Evolutionary conservation across 1,140 invertebrate genomes (phyloP).

Genomic region (Diploscapter pachys): DNA sequence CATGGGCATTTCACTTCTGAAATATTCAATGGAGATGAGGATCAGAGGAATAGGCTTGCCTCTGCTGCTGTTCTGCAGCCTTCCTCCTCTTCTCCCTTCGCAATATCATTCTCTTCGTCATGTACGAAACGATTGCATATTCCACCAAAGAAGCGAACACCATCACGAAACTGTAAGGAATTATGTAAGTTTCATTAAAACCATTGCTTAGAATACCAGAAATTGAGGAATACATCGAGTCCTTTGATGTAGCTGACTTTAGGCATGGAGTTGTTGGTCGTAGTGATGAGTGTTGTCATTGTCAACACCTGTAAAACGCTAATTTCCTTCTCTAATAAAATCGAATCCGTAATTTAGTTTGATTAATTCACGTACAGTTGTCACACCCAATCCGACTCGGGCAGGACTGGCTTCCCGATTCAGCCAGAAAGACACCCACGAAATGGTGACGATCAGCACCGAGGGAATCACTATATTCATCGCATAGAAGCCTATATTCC

Average conservation of each 20-base stretch:
- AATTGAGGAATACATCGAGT: constrained; percentile 59
- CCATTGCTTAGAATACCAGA: constrained; percentile 39
- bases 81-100: constrained; percentile 43
- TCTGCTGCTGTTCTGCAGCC: constrained; percentile 31
- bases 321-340: too few relatives aligned
- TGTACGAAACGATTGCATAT: constrained; percentile 58
- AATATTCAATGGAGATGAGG: background rate
- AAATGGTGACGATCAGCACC: constrained; percentile 95
- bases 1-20: constrained; percentile 31
- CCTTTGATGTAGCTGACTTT: constrained; percentile 59
- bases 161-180: constrained; percentile 55
- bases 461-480: constrained; percentile 99
- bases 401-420: constrained; percentile 60
- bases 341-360: too few relatives aligned
- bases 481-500: constrained; percentile 96
- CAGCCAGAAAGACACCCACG: constrained; percentile 69
- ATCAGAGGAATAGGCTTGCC: background rate
- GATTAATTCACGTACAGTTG: constrained; percentile 34
- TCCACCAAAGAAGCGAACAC: constrained; percentile 60
- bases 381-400: constrained; percentile 58
- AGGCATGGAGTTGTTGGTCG: constrained; percentile 59
- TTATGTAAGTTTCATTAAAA: background rate
- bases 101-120: constrained; percentile 54
- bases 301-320: constrained; percentile 36
- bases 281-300: constrained; percentile 60